Conservation (phyloP, 2,113 vertebrate species). For the Tinamus guttatus region DNA sequence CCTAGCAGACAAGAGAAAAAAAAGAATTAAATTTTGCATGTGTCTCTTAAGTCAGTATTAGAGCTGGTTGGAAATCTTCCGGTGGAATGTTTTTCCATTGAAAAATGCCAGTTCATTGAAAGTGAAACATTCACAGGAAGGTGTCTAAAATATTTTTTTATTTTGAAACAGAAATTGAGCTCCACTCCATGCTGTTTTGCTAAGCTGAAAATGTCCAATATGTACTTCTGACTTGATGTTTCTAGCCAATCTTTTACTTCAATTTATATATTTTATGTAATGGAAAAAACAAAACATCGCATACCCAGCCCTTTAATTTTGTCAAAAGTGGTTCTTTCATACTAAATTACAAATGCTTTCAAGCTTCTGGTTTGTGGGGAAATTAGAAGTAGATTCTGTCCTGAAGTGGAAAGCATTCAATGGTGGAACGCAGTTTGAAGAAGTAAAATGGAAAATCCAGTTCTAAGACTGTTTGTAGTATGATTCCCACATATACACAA, state of each 20-base stretch:
- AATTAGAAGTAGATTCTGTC: not conserved
- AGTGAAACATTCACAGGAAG: not conserved
- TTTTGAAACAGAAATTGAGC: not conserved
- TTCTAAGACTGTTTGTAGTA: not conserved
- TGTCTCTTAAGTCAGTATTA: not conserved
- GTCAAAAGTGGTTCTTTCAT: not conserved
- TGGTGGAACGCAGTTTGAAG: not conserved
- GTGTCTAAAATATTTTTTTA: not conserved
- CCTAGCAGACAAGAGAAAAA: not conserved
- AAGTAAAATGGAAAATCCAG: constrained; percentile 31
- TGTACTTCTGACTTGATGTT: not conserved
- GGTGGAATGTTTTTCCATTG: not conserved
- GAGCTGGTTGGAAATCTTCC: not conserved
- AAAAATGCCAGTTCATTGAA: not conserved
- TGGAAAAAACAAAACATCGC: not conserved
- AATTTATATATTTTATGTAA: not conserved
- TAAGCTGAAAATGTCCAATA: not conserved
- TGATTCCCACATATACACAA: not conserved
- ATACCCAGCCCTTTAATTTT: constrained; percentile 15
- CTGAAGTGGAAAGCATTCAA: constrained; percentile 11
- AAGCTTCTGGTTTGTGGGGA: constrained; percentile 14
- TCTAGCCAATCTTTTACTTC: not conserved
- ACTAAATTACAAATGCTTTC: constrained; percentile 4
- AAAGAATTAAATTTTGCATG: constrained; percentile 30
- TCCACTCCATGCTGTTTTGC: not conserved